Base-by-base conservation (phyloP, 2,888 invertebrate species). In the Drosophila niveifrons region DNA sequence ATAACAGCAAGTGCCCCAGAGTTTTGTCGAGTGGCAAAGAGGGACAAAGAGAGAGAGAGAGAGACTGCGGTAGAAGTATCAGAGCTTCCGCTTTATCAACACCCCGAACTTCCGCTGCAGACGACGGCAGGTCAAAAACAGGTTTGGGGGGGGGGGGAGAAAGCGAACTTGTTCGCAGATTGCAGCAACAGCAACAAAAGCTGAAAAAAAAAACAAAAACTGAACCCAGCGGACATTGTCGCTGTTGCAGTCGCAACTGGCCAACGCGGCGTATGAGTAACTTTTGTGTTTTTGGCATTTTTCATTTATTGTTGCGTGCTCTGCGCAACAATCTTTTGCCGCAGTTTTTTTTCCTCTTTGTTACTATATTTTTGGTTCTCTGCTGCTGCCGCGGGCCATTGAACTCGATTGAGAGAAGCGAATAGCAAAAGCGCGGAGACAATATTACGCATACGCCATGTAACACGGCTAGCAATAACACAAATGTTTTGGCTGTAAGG, bases 81-180 rank as follows among this genome's bases (percentile, higher is more conserved):
- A 72, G 69, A 80, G 78, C 66, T 78, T 80, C 78, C 80, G 81
- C 69, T 81, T 81, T 81, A 80, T 80, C 80, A 80, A 80, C 80
- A 80, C 80, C 75, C 82, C 72, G 67, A 81, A 75, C 81, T 75
- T 80, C 80, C 80, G 80, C 75, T 75, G 72, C 80, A 65, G 69
- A 65, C 72, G 50, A 23, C 34, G 18, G 11, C 15, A 29, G 11
- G 7, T 6, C 41, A 39, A 15, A 9, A 9, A n/a, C 18, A 17
- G 34, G 29, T n/a, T n/a, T n/a, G 28, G 29, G 28, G 8, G 0
- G 10, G 4, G 57, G 57, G 63, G 63, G 17, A 6, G 4, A 41
- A 18, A 9, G 34, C 46, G 10, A 23, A 36, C 23, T 23, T 23
- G 46, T 36, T 44, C 44, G 53, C 55, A 77, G 69, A 77, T 72